A percentile compares a stretch with the other conserved stretches of the same genome.
Evolutionary conservation across 2,888 invertebrate species (phyloP).

Genomic region (Mesorhabditis belari): DNA sequence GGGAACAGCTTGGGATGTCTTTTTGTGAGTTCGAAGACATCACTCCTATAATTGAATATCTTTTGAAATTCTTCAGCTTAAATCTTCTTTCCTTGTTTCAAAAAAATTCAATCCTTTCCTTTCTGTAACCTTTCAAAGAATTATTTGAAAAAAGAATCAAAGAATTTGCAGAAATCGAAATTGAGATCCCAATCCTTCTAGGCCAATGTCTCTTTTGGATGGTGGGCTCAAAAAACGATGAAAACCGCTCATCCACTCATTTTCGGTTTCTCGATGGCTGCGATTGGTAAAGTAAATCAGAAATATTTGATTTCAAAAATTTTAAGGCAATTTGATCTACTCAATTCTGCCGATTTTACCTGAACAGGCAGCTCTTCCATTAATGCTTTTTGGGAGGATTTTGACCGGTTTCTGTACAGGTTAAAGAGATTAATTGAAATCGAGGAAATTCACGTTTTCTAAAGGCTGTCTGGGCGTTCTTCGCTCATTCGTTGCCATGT

Average conservation of each 20-base stretch:
- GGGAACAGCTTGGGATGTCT: neutral
- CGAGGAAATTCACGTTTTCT: no score
- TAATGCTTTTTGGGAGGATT: neutral
- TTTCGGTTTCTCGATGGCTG: neutral
- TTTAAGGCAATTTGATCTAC: neutral
- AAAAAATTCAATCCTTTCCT: no score
- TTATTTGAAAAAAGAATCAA: no score
- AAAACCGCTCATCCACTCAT: neutral
- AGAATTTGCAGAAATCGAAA: no score
- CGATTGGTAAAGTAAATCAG: no score
- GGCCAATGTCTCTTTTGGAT: neutral
- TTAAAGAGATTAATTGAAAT: no score
- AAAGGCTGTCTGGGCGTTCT: conserved; percentile 12
- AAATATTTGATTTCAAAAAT: no score
- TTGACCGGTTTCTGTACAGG: neutral
- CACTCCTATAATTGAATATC: no score
- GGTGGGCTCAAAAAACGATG: neutral
- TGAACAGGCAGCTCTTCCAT: neutral
- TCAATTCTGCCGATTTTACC: neutral
- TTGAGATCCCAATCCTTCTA: neutral
- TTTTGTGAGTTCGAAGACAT: no score
- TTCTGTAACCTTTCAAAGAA: no score
- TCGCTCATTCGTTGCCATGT: conserved; percentile 1
- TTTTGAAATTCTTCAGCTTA: no score
- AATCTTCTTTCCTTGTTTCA: no score